Base-by-base conservation (phyloP, 2,888 invertebrate species). In the Zaprionus obscuricornis region DNA sequence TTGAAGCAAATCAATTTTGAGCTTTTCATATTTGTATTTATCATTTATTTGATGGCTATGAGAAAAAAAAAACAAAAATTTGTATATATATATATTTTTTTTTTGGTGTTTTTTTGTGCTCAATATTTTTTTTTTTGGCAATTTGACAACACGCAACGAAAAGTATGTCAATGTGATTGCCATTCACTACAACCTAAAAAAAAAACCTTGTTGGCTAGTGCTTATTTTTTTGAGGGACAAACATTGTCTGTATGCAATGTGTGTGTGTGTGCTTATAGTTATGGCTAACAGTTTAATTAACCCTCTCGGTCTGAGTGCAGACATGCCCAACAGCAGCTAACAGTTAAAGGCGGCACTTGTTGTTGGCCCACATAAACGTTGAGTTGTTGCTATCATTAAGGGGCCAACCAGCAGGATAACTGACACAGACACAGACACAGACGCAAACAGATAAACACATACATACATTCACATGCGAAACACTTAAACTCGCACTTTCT, bases 271-370 rank as follows among this genome's bases (percentile, higher is more conserved):
- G n/a, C n/a, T n/a, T n/a, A n/a, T n/a, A n/a, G n/a, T n/a, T n/a
- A n/a, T n/a, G 33, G 18, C 37, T 45, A 57, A 66, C 29, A 43
- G 51, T 63, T 67, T 26, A 63, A 63, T 63, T 63, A 57, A 52
- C 33, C 51, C 56, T 52, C 46, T 54, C 18, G 24, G n/a, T 26
- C 1, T n/a, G n/a, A 14, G n/a, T 39, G 60, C 26, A 45, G 39
- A 3, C 39, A 37, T 10, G 31, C 45, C 49, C 20, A 49, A 63
- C 46, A 57, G 29, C 63, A 59, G 42, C 45, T 31, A 45, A 33
- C 60, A 60, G 11, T 40, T 33, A 40, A 26, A 31, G 29, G 27
- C 43, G 52, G 46, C 67, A 81, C 77, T 76, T 81, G 81, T 74
- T 79, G 76, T 65, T 22, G 18, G 6, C 20, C 29, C 22, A 57